Conservation (phyloP, 1,140 invertebrate genomes). For the Tribolium madens region DNA sequence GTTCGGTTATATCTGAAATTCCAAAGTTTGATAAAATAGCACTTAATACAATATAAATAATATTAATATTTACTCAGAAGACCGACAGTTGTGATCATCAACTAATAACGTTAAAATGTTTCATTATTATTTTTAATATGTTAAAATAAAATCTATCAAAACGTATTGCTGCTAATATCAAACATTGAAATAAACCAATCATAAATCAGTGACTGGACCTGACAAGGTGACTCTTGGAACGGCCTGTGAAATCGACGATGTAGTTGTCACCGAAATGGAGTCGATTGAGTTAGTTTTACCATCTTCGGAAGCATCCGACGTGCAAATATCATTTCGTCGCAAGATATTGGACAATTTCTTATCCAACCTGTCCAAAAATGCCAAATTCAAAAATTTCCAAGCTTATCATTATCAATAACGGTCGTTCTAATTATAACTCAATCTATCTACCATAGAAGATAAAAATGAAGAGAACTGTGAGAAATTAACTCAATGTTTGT, state of each 20-base stretch:
- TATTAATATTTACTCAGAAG: slow-evolving; percentile 1
- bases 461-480: slow-evolving; percentile 5
- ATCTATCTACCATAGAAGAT: background rate
- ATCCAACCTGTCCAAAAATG: slow-evolving; percentile 54
- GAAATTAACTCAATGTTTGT: slow-evolving; percentile 5
- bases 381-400: slow-evolving; percentile 9
- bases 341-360: slow-evolving; percentile 57
- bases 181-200: slow-evolving; percentile 38
- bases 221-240: slow-evolving; percentile 61
- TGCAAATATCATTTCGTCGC: slow-evolving; percentile 54
- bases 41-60: background rate
- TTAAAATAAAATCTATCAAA: background rate
- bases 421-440: background rate
- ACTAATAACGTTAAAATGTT: too few species aligned
- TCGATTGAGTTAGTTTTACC: slow-evolving; percentile 59
- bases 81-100: too few species aligned
- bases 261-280: slow-evolving; percentile 58
- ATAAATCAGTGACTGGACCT: slow-evolving; percentile 65
- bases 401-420: background rate
- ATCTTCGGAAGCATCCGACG: slow-evolving; percentile 60
- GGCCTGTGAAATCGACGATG: slow-evolving; percentile 52
- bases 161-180: slow-evolving; percentile 10
- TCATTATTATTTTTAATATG: background rate
- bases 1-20: slow-evolving; percentile 2
- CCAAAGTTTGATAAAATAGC: background rate